A percentile compares a stretch with the other conserved stretches of the same genome.
Conservation (phyloP, 2,888 invertebrate species). For the Saturnia pavonia region DNA sequence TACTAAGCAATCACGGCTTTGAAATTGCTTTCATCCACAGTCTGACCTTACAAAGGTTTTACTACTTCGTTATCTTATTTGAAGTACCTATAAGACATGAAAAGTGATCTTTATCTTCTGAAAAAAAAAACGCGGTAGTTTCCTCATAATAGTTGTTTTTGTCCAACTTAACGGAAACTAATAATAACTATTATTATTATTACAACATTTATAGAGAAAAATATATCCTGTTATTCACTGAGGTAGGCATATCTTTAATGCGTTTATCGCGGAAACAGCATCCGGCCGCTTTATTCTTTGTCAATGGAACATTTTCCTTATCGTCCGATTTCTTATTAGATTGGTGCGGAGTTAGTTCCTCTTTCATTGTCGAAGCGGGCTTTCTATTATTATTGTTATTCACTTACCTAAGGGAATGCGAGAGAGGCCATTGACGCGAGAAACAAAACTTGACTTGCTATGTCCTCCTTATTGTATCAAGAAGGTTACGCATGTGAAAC, state of each 20-base stretch:
- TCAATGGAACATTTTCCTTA: slow-evolving; percentile 75
- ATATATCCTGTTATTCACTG: slow-evolving; percentile 6
- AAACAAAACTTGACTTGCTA: slow-evolving; percentile 69
- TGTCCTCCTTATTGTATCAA: slow-evolving; percentile 59
- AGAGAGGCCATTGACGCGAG: slow-evolving; percentile 53
- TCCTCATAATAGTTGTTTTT: not conserved
- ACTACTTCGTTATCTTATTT: no score
- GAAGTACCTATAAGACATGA: no score
- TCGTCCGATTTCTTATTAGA: slow-evolving; percentile 71
- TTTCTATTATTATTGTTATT: slow-evolving; percentile 69
- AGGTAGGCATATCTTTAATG: slow-evolving; percentile 36
- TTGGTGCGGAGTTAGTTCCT: slow-evolving; percentile 63
- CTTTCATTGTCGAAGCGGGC: slow-evolving; percentile 47
- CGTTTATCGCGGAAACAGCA: slow-evolving; percentile 53
- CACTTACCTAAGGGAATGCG: slow-evolving; percentile 62
- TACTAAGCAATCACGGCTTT: no score
- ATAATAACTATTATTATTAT: not conserved
- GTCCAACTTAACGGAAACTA: not conserved
- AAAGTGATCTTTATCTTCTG: no score
- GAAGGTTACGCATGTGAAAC: slow-evolving; percentile 16
- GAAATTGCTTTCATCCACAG: no score
- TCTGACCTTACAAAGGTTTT: no score
- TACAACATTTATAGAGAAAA: slow-evolving; percentile 1
- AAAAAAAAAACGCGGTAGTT: not conserved
- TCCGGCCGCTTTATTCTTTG: slow-evolving; percentile 67